Base-by-base conservation (phyloP, 2,113 vertebrate species). In the Alosa alosa region DNA sequence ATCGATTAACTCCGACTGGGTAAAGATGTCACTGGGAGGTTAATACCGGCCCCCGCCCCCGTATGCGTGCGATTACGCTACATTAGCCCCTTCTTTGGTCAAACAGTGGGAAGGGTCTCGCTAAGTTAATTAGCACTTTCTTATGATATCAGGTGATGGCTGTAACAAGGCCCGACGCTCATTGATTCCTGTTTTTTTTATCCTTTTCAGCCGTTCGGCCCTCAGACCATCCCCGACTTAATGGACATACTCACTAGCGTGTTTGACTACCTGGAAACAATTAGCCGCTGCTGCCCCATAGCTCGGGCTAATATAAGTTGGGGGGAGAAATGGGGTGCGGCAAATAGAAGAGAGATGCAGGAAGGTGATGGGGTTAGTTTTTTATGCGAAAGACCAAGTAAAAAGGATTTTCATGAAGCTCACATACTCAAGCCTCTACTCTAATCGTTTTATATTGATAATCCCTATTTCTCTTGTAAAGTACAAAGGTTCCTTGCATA, bases 1-100 rank as follows among this genome's bases (percentile, higher is more conserved):
- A 97, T 99, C 97, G 97, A 99, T 99, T 97, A 96, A 94, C 93
- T 95, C 95, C 93, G 94, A 92, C 93, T 95, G 93, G 93, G 95
- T 96, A 96, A 93, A 89, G 89, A 90, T 96, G 96, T 97, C 96
- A 96, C 91, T 68, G 94, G 93, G 95, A 97, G 96, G 97, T 97
- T 96, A 97, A 95, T 92, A 95, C 94, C 90, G 85, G 92, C 90
- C 93, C 92, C 94, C 92, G 93, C 95, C 94, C 60, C 60, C 18
- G 2, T 6, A 60, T 20, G 95, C 95, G 94, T 92, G 92, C 91
- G 95, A 96, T 96, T 96, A 95, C 93, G 92, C 94, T 95, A 95
- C 96, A 96, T 97, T 97, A 97, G 93, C 92, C 93, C 92, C 64
- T 11, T 36, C 22, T 96, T 95, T 94, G 95, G 94, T 96, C 94